phyloP scores from a whole-genome alignment of 2,113 vertebrate genomes.

The Ellobius talpinus region DNA sequence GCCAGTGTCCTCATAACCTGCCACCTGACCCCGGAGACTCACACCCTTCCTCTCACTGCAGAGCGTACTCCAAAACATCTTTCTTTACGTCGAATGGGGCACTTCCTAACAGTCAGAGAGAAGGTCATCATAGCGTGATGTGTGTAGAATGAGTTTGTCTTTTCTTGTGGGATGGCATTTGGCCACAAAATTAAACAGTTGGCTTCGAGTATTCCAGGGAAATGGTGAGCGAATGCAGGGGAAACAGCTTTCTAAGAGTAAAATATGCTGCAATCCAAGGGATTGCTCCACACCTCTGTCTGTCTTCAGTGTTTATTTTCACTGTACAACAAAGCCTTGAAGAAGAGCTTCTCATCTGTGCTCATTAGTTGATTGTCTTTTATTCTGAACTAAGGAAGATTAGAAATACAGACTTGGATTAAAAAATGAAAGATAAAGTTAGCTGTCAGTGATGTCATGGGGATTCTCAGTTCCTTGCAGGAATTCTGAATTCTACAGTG shows the following conservation, averaged over 20 bases:
- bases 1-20: neutral
- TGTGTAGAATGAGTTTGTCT: neutral
- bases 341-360: neutral
- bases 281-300: conserved; percentile 25
- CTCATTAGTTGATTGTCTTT: conserved; percentile 9
- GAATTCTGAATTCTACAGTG: conserved; percentile 22
- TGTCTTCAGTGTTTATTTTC: conserved; percentile 54
- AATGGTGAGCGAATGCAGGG: neutral
- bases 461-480: conserved; percentile 31
- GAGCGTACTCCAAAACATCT: neutral
- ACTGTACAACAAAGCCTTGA: conserved; percentile 30
- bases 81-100: neutral
- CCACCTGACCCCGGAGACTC: conserved; percentile 17
- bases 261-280: conserved; percentile 23
- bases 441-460: neutral
- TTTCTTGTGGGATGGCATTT: neutral
- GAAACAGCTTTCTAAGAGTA: neutral
- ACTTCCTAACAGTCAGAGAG: conserved; percentile 27
- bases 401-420: conserved; percentile 26
- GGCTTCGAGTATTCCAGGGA: neutral
- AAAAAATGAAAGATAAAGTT: neutral
- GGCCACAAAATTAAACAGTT: conserved; percentile 45
- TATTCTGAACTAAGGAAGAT: conserved; percentile 17
- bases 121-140: neutral
- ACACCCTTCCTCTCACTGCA: neutral